These are phyloP conservation scores for Aphaenogaster ashmeadi DNA, from an alignment of 1,140 invertebrate species.

Conservation along the genomic window DNA sequence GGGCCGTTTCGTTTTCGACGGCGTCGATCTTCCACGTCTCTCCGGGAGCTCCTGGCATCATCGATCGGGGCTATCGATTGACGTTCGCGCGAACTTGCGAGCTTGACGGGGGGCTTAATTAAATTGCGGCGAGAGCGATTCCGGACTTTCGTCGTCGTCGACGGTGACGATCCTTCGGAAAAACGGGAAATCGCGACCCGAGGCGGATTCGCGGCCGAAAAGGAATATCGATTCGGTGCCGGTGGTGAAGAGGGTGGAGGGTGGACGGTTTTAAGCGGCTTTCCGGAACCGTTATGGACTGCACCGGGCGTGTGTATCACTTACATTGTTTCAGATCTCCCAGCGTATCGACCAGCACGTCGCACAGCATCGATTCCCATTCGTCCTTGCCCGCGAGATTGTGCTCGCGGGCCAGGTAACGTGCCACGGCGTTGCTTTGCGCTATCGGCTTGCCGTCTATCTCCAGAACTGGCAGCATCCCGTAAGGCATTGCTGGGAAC, in stretches of 20 bases:
- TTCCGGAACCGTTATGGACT: neutral
- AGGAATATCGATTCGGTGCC: conserved; percentile 13
- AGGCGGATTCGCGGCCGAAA: neutral
- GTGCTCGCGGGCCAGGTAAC: conserved; percentile 89
- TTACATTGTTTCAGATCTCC: conserved; percentile 88
- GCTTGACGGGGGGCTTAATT: neutral
- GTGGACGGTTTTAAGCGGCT: neutral
- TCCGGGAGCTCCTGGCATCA: neutral
- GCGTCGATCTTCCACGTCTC: neutral
- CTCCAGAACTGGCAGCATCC: conserved; percentile 90
- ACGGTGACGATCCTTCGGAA: neutral
- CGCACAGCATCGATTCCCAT: conserved; percentile 90
- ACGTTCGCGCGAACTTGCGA: neutral
- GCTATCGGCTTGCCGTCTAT: conserved; percentile 90
- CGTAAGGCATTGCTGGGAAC: conserved; percentile 88
- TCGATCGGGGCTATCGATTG: conserved; percentile 13
- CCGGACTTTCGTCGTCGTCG: neutral
- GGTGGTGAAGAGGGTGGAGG: neutral
- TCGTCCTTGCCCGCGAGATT: conserved; percentile 89
- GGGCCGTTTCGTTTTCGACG: neutral
- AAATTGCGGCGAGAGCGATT: neutral
- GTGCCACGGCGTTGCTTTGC: conserved; percentile 90
- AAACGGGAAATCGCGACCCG: neutral
- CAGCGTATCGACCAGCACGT: conserved; percentile 89
- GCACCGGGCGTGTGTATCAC: neutral